Conservation (phyloP, 2,113 vertebrate genomes). For the Tachuris rubrigastra region DNA sequence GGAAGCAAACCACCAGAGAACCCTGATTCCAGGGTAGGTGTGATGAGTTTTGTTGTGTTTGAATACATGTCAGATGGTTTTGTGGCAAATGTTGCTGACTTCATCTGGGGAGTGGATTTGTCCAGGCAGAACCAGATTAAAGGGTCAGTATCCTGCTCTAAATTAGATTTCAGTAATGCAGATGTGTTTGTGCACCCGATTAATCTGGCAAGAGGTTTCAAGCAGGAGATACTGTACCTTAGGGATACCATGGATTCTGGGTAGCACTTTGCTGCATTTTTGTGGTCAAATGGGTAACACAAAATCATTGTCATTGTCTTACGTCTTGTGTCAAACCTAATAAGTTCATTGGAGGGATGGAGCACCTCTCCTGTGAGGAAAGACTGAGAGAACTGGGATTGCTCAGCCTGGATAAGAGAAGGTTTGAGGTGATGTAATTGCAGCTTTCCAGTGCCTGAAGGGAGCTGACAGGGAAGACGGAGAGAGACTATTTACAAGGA, state of each 20-base stretch:
- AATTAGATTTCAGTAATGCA: background rate
- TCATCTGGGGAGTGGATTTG: background rate
- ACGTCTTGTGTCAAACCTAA: background rate
- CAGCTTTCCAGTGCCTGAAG: background rate
- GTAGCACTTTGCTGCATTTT: accelerated
- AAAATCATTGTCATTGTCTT: background rate
- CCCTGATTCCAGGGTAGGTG: background rate
- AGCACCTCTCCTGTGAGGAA: background rate
- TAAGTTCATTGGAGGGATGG: background rate
- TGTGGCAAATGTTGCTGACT: background rate
- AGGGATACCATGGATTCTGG: background rate
- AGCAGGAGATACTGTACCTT: background rate
- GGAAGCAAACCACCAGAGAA: background rate
- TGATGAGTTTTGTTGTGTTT: background rate
- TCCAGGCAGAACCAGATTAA: slow-evolving; percentile 1
- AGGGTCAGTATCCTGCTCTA: background rate
- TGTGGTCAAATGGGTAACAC: background rate
- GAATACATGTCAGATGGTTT: background rate
- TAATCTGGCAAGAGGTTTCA: background rate
- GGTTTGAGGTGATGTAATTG: background rate
- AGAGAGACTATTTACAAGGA: background rate
- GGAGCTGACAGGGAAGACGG: background rate
- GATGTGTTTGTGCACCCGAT: background rate
- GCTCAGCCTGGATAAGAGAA: background rate
- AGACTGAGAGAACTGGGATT: background rate